Evolutionary conservation across 2,888 invertebrate genomes (phyloP).

Genomic region (Serrognathus titanus): DNA sequence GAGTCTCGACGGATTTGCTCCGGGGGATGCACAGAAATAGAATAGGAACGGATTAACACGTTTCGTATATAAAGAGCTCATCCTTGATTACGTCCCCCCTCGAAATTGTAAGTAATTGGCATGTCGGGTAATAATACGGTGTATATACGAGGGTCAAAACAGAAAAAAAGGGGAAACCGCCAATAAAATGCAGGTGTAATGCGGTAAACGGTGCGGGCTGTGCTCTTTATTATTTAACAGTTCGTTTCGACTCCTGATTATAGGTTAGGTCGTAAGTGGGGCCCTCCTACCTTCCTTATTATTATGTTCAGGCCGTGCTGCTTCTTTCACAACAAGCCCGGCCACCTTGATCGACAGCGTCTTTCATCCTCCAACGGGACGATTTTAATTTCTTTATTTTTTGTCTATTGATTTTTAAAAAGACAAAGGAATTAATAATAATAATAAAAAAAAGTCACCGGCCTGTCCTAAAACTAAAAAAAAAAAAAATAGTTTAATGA

Average conservation of each 20-base stretch:
- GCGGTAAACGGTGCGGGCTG: background rate
- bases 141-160: background rate
- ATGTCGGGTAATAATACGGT: background rate
- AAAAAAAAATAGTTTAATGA: too few species aligned
- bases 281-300: conserved; percentile 1
- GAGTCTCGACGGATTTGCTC: too few species aligned
- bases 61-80: background rate
- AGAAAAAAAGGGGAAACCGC: background rate
- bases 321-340: background rate
- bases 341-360: background rate
- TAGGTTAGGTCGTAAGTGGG: background rate
- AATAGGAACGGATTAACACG: background rate
- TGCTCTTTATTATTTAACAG: conserved; percentile 1
- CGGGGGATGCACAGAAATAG: too few species aligned
- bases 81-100: background rate
- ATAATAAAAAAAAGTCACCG: too few species aligned
- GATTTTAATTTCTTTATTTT: too few species aligned
- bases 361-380: too few species aligned
- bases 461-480: too few species aligned
- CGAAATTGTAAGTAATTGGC: background rate
- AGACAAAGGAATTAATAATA: too few species aligned
- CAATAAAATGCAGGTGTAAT: background rate
- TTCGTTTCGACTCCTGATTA: conserved; percentile 1
- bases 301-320: background rate
- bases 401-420: too few species aligned